Percentiles rank a stretch among this genome's conserved stretches.
Conservation (phyloP, 2,113 vertebrate species). For the Plectropomus leopardus region DNA sequence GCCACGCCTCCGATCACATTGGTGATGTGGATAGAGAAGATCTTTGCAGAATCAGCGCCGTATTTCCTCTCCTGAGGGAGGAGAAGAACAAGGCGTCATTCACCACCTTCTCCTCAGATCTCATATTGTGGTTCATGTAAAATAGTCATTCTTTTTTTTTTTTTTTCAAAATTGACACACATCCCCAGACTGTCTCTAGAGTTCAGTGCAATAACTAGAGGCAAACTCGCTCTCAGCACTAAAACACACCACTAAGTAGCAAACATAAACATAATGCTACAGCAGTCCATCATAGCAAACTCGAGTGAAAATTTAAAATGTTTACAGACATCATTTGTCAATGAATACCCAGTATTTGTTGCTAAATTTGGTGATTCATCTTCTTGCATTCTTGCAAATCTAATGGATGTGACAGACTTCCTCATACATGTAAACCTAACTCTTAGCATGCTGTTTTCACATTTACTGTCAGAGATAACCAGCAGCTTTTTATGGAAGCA, state of each 20-base stretch:
- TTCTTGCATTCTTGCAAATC: not conserved
- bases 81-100: constrained; percentile 3
- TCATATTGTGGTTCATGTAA: no score
- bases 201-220: not conserved
- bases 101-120: not conserved
- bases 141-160: no score
- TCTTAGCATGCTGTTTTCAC: not conserved
- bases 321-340: not conserved
- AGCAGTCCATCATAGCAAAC: not conserved
- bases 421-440: not conserved
- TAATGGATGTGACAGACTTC: not conserved
- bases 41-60: constrained; percentile 90
- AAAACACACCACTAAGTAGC: not conserved
- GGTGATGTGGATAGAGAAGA: constrained; percentile 93
- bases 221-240: not conserved
- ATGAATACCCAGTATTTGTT: not conserved
- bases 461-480: no score
- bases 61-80: constrained; percentile 87
- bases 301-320: not conserved
- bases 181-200: constrained; percentile 56
- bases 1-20: constrained; percentile 92
- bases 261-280: not conserved
- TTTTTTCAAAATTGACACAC: not conserved
- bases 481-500: no score
- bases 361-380: not conserved